Conservation (phyloP, 2,797 vertebrate species). For the Anabacerthia variegaticeps region DNA sequence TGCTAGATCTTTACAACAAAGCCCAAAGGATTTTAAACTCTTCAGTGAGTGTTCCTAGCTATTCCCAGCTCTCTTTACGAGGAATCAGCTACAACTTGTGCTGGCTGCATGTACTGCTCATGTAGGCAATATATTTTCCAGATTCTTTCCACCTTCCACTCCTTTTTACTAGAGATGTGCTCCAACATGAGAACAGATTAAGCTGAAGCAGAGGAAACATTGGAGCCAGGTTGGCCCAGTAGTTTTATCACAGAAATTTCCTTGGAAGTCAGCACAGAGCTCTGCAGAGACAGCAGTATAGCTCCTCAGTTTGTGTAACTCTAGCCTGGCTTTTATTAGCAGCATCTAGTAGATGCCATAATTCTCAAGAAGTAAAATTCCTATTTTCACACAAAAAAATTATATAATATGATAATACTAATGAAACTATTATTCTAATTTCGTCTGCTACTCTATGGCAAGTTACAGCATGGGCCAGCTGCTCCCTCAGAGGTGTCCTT, state of each 20-base stretch:
- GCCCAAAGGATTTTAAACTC: not conserved
- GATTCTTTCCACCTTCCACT: slow-evolving; percentile 16
- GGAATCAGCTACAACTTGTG: slow-evolving; percentile 16
- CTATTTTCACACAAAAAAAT: not conserved
- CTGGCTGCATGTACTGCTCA: not conserved
- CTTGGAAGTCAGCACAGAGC: not conserved
- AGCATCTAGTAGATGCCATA: not conserved
- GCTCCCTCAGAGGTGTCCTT: not conserved
- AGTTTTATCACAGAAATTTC: not conserved
- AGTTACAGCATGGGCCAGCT: not conserved
- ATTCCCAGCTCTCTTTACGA: not conserved
- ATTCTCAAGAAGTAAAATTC: not conserved
- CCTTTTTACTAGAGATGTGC: not conserved
- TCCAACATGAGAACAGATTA: not conserved
- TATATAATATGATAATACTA: not conserved
- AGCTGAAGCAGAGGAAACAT: not conserved
- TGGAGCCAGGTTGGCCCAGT: not conserved
- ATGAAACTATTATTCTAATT: not conserved
- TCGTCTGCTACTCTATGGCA: not conserved
- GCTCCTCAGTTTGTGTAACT: not conserved
- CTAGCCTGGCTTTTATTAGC: not conserved
- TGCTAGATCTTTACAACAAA: not conserved
- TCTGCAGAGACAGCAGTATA: not conserved
- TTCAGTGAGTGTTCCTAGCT: not conserved
- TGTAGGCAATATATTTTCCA: slow-evolving; percentile 26